Evolutionary conservation across 2,113 vertebrate species (phyloP), one percentile per base, ranked within the genome.

Genomic region (Hydropotes inermis): DNA sequence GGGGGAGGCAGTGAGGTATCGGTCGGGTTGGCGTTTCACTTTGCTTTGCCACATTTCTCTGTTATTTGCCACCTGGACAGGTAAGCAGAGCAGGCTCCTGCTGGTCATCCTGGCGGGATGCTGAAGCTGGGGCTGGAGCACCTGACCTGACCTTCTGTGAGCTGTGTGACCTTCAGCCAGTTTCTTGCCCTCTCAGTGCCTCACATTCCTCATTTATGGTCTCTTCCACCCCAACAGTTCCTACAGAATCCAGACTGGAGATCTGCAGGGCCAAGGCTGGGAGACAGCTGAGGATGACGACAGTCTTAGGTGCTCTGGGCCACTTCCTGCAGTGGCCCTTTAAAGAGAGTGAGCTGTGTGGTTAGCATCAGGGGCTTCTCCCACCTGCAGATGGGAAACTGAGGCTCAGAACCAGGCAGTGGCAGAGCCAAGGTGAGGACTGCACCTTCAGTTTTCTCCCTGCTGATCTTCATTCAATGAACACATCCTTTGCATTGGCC

Each of bases 21-120:
- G 98, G 96, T 92, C 47, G 2, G 79, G 11, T 2, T 4, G 88
- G 91, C n/a, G 39, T 95, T 98, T 86, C 94, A 64, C 92, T 95
- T 85, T 94, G 98, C 52, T 90, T 92, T 78, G 81, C 78, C 16
- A 0, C 79, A 82, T 67, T 93, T 97, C 74, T 90, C 91, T 90
- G 97, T 93, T 88, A 27, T 78, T 90, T 91, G 97, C 67, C n/a
- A 14, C 58, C 61, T 6, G 67, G 86, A 82, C 96, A 89, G 70
- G 78, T 39, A 21, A 88, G 52, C 6, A 11, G 94, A 74, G 88
- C 43, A 19, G 79, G 60, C 92, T 88, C 78, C 43, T 17, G 10
- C 2, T 76, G 84, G 33, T 36, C 10, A 1, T 14, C 3, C 30
- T 2, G 0, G 1, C 0, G 9, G 21, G n/a, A 3, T 5, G 12